Evolutionary conservation across 1,140 invertebrate genomes (phyloP).

Genomic region (Metopolophium dirhodum): DNA sequence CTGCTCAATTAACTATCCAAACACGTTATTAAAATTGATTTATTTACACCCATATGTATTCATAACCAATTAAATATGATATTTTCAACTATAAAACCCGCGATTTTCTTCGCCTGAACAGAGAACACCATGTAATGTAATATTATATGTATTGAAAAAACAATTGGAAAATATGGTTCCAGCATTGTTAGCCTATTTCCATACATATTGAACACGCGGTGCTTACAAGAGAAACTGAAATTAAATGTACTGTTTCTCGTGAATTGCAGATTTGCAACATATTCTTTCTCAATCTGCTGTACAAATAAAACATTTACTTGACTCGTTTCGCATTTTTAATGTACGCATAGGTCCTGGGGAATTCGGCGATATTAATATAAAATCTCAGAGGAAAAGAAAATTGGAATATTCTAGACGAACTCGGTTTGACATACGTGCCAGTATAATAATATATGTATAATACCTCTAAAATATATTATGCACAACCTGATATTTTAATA

Average conservation of each 20-base stretch:
- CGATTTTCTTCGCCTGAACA: background rate
- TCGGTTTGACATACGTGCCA: background rate
- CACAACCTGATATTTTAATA: background rate
- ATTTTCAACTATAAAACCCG: background rate
- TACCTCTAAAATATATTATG: background rate
- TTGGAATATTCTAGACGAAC: background rate
- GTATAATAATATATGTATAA: background rate
- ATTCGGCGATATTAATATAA: background rate
- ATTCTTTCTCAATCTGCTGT: background rate
- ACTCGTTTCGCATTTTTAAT: background rate
- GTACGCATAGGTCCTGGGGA: background rate
- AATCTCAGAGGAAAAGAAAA: background rate
- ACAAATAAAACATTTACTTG: background rate
- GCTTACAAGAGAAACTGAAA: background rate
- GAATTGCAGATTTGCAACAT: background rate
- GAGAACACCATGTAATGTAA: background rate
- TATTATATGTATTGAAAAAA: slow-evolving; percentile 1
- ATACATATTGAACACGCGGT: slow-evolving; percentile 16
- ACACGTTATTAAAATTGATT: background rate
- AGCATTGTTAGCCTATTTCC: background rate
- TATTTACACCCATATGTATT: background rate
- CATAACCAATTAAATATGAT: background rate
- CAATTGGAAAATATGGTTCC: background rate
- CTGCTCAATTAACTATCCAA: background rate
- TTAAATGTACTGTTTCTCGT: background rate